A percentile compares a stretch with the other conserved stretches of the same genome.
Evolutionary conservation across 2,113 vertebrate genomes (phyloP).

Genomic region (Poeciliopsis prolifica): DNA sequence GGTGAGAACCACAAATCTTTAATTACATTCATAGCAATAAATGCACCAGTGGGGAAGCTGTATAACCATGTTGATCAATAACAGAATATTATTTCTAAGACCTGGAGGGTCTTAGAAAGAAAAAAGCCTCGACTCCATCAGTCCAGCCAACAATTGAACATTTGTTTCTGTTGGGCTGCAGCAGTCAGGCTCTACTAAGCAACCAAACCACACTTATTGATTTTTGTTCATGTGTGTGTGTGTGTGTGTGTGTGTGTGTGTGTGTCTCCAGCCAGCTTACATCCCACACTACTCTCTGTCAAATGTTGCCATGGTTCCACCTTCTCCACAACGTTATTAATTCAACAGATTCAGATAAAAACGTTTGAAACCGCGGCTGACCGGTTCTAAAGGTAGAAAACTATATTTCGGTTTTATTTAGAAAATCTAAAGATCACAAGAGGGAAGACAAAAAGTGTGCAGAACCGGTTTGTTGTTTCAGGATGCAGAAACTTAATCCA

Average conservation of each 20-base stretch:
- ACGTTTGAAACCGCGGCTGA: conserved; percentile 22
- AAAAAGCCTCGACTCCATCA: conserved; percentile 43
- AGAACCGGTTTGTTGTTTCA: conserved; percentile 46
- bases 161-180: conserved; percentile 55
- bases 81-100: conserved; percentile 23
- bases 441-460: neutral
- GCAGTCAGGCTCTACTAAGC: conserved; percentile 27
- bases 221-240: conserved; percentile 27
- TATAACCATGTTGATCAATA: conserved; percentile 17
- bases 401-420: neutral
- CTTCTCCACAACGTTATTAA: conserved; percentile 64
- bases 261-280: conserved; percentile 54
- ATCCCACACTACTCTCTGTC: conserved; percentile 69
- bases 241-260: conserved; percentile 7
- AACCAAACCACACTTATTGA: conserved; percentile 57
- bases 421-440: neutral
- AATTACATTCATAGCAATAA: neutral
- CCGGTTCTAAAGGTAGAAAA: conserved; percentile 5
- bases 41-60: conserved; percentile 12
- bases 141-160: conserved; percentile 49
- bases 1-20: neutral
- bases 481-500: conserved; percentile 49
- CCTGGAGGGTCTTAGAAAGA: conserved; percentile 12
- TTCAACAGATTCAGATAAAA: conserved; percentile 65
- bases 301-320: conserved; percentile 78